Evolutionary conservation across 2,113 vertebrate species (phyloP).

Genomic region (Atherinomorus stipes): DNA sequence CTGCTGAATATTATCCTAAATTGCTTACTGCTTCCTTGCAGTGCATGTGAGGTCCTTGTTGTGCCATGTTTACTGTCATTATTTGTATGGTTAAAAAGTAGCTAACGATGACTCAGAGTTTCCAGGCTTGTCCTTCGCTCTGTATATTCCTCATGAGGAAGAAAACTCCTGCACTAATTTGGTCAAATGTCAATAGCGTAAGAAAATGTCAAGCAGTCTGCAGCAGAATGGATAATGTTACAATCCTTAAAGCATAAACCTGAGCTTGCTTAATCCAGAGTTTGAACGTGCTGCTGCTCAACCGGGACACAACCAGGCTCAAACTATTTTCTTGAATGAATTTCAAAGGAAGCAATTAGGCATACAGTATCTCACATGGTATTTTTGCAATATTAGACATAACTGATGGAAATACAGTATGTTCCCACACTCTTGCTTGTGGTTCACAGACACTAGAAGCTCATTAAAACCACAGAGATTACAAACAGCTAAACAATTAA

Average conservation of each 20-base stretch:
- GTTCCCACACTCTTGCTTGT: conserved; percentile 27
- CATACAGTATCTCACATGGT: conserved; percentile 4
- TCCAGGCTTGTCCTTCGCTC: background rate
- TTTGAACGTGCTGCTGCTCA: conserved; percentile 7
- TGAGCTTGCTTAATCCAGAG: background rate
- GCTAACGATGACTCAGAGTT: background rate
- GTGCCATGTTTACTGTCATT: conserved; percentile 17
- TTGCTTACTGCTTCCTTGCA: background rate
- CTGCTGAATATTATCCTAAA: background rate
- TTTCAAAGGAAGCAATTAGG: conserved; percentile 17
- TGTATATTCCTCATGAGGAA: background rate
- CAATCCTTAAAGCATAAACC: background rate
- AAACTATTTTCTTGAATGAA: background rate
- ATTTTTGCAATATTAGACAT: conserved; percentile 3
- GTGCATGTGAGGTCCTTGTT: background rate
- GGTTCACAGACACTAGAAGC: conserved; percentile 4
- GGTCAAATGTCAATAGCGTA: conserved; percentile 18
- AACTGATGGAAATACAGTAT: conserved; percentile 13
- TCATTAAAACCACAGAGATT: background rate
- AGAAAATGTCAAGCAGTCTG: conserved; percentile 9
- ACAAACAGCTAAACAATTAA: conserved; percentile 16
- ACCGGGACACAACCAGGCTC: conserved; percentile 6
- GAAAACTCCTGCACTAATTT: background rate
- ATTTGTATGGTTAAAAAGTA: background rate
- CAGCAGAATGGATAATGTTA: background rate